Evolutionary conservation across 2,113 vertebrate genomes (phyloP).

Genomic region (Notechis scutatus): DNA sequence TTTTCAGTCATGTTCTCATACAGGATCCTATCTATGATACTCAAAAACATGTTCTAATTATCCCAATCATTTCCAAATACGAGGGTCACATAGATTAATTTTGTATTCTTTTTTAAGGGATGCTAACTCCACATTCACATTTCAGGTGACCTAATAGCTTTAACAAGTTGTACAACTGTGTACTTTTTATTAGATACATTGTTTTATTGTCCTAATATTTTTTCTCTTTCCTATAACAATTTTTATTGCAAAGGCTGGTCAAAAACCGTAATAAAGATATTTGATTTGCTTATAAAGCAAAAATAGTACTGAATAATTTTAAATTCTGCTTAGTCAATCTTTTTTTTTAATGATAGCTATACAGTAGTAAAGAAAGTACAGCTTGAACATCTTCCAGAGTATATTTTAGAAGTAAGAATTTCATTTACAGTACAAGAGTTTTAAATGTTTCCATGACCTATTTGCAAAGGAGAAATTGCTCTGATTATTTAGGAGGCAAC

Average conservation of each 20-base stretch:
- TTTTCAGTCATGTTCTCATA: not conserved
- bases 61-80: not conserved
- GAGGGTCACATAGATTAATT: not conserved
- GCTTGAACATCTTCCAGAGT: not conserved
- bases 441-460: not conserved
- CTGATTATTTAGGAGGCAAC: not conserved
- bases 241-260: not conserved
- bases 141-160: not conserved
- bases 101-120: not conserved
- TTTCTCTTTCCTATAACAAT: not conserved
- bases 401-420: not conserved
- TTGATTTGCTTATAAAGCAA: not conserved
- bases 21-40: not conserved
- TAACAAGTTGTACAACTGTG: not conserved
- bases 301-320: not conserved
- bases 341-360: not conserved
- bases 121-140: not conserved
- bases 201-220: not conserved
- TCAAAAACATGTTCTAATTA: not conserved
- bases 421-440: not conserved
- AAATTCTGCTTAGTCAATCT: not conserved
- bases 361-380: not conserved
- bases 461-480: not conserved
- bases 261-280: not conserved
- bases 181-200: not conserved